Evolutionary conservation across 2,888 invertebrate genomes (phyloP).

Genomic region (Drosophila ezoana): DNA sequence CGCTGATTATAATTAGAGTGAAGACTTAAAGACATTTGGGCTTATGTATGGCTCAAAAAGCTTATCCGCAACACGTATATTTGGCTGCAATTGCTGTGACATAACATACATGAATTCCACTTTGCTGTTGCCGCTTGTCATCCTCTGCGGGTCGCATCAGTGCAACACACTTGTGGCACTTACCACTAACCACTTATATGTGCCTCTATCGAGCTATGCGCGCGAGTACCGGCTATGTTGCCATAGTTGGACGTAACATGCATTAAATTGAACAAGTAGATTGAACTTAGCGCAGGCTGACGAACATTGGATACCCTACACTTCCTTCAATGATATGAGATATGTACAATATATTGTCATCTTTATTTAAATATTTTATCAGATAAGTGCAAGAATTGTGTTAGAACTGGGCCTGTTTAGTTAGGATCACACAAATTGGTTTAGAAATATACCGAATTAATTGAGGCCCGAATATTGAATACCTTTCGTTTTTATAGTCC

Average conservation of each 20-base stretch:
- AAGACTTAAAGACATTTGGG: background rate
- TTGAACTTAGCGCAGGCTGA: background rate
- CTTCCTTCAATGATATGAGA: too few species aligned
- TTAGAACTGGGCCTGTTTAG: too few species aligned
- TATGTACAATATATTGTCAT: too few species aligned
- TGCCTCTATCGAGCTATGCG: background rate
- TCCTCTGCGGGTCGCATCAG: slow-evolving; percentile 13
- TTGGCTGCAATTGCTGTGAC: slow-evolving; percentile 10
- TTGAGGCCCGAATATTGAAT: too few species aligned
- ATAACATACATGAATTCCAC: slow-evolving; percentile 5
- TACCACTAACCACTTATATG: slow-evolving; percentile 6
- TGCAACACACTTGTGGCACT: slow-evolving; percentile 23
- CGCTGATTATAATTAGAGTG: slow-evolving; percentile 1
- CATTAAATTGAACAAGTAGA: slow-evolving; percentile 53
- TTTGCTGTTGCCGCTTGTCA: slow-evolving; percentile 10
- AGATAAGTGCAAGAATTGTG: too few species aligned
- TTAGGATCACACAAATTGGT: too few species aligned
- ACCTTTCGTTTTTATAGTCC: too few species aligned
- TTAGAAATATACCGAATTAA: too few species aligned
- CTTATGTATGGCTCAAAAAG: background rate
- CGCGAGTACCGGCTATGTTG: slow-evolving; percentile 26
- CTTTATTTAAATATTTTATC: too few species aligned
- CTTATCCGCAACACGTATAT: background rate
- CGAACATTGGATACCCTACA: slow-evolving; percentile 1
- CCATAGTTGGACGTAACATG: slow-evolving; percentile 37